Base-by-base conservation (phyloP, 2,888 invertebrate genomes). In the Hydraecia micacea region DNA sequence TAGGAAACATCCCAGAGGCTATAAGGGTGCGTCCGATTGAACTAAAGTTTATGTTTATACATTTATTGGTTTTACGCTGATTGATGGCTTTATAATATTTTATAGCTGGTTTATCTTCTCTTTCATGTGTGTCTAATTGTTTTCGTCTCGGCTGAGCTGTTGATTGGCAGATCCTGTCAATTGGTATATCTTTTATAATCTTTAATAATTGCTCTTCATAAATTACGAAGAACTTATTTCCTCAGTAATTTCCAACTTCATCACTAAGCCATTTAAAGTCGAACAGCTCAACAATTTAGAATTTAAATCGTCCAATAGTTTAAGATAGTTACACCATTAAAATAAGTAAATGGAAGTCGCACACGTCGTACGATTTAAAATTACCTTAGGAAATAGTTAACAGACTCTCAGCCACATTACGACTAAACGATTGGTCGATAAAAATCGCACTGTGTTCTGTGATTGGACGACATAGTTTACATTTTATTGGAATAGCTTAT, bases 1-100 rank as follows among this genome's bases (percentile, higher is more conserved):
- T 85, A 73, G 67, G 73, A 85, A 85, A 87, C 85, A 85, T 87
- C 84, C 76, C 81, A 84, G 83, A 85, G 84, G 87, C 83, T 87
- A 75, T 83, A 85, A 86, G 86, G 87, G 82, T 86, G 83, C 79
- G 75, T 77, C 72, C 73, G 80, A 66, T 63, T 79, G 72, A 80
- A 62, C 52, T 73, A 39, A 42, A 70, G 52, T 67, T 63, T 83
- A 81, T 66, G 67, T 71, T 85, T 80, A 73, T 67, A 58, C 25
- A 46, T 87, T 80, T 85, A 79, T 79, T 79, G 42, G 18, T 85
- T 73, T 28, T 39, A 67, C 46, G n/a, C n/a, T 83, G 80, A 84
- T 79, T 86, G 75, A 86, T 73, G 28, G 52, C 28, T 73, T 75
- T 74, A 83, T 71, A 58, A 69, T 73, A 46, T 62, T 68, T 78